Evolutionary conservation across 2,888 invertebrate genomes (phyloP).

Genomic region (Melitaea athalia): DNA sequence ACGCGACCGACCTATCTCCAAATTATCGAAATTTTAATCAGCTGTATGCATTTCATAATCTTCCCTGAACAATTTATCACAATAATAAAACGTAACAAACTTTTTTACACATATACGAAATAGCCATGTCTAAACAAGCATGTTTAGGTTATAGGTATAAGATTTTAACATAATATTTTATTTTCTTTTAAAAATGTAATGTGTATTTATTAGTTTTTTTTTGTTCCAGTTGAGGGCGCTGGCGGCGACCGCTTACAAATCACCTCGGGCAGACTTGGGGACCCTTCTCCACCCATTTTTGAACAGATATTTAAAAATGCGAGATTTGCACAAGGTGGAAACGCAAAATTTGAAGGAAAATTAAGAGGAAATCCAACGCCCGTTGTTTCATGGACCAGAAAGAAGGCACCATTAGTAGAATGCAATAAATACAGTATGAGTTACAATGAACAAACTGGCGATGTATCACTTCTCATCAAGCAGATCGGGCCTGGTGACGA

Average conservation of each 20-base stretch:
- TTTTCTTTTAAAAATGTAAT: neutral
- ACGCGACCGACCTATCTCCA: constrained; percentile 4
- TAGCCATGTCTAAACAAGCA: neutral
- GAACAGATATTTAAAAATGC: constrained; percentile 98
- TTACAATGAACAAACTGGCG: constrained; percentile 95
- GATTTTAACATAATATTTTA: neutral
- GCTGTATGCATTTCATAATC: neutral
- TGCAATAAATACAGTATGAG: constrained; percentile 94
- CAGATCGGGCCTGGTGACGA: constrained; percentile 97
- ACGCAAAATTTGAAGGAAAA: constrained; percentile 95
- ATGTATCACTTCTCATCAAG: constrained; percentile 94
- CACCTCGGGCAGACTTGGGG: constrained; percentile 83
- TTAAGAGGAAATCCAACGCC: constrained; percentile 96
- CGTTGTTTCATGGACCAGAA: constrained; percentile 94
- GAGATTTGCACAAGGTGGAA: constrained; percentile 96
- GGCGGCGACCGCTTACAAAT: constrained; percentile 77
- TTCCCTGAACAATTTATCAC: neutral
- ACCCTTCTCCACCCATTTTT: constrained; percentile 95
- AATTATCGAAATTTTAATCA: constrained; percentile 12
- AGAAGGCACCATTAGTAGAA: constrained; percentile 91
- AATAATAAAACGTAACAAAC: neutral
- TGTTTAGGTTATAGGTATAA: neutral
- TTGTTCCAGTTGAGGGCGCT: constrained; percentile 85
- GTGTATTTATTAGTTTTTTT: constrained; percentile 37
- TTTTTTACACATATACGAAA: neutral